Conservation (phyloP, 1,140 invertebrate species). For the Bradysia coprophila region DNA sequence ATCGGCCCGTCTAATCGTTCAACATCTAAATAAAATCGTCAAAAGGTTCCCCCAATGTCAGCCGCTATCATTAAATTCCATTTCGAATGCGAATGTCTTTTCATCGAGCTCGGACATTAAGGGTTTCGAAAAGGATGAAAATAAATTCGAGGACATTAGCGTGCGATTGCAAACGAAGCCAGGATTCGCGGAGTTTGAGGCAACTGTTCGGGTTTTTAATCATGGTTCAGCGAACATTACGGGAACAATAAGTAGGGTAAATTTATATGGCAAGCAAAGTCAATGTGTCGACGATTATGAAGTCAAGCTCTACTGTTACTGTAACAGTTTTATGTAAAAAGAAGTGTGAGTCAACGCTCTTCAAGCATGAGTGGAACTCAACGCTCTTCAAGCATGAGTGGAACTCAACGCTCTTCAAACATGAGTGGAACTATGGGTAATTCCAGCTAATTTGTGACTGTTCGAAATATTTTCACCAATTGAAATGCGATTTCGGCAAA, state of each 20-base stretch:
- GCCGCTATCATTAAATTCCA: conserved; percentile 20
- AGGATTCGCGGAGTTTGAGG: conserved; percentile 55
- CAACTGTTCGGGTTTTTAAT: conserved; percentile 34
- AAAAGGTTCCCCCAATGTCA: conserved; percentile 34
- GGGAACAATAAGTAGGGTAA: conserved; percentile 57
- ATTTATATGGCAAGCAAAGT: conserved; percentile 63
- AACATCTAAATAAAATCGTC: conserved; percentile 41
- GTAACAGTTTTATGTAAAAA: conserved; percentile 20
- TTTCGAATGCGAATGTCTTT: conserved; percentile 14
- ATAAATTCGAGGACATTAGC: conserved; percentile 35
- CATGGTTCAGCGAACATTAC: conserved; percentile 26
- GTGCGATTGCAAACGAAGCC: conserved; percentile 43
- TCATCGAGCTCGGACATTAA: conserved; percentile 17
- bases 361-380: no score
- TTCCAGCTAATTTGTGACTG: no score
- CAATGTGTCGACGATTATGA: conserved; percentile 52
- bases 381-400: no score
- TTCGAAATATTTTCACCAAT: no score
- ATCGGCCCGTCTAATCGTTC: conserved; percentile 33
- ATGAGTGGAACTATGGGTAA: no score
- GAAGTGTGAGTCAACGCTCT: no score
- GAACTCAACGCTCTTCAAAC: no score
- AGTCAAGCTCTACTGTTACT: conserved; percentile 63
- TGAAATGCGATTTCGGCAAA: no score
- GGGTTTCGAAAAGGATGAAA: conserved; percentile 24